Evolutionary conservation across 1,140 invertebrate genomes (phyloP).

Genomic region (Diorhabda carinulata): DNA sequence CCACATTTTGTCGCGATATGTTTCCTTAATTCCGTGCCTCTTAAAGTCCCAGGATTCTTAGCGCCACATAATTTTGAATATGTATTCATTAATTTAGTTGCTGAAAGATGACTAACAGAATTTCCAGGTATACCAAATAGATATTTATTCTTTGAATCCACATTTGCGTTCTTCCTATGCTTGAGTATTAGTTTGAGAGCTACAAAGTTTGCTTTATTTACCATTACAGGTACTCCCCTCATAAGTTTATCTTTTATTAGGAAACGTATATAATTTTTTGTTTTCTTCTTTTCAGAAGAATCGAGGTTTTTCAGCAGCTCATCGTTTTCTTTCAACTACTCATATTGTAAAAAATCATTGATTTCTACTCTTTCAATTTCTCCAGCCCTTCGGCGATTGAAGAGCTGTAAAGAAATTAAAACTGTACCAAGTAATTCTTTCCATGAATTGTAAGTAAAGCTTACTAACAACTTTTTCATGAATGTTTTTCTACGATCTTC

Average conservation of each 20-base stretch:
- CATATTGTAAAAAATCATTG: not conserved
- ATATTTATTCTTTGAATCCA: constrained; percentile 8
- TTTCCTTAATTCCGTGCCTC: constrained; percentile 9
- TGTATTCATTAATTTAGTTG: not conserved
- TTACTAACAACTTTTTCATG: not conserved
- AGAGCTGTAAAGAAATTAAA: constrained; percentile 1
- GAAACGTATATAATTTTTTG: constrained; percentile 13
- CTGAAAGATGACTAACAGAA: not conserved
- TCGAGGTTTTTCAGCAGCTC: not conserved
- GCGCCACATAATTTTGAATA: not conserved
- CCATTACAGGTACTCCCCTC: constrained; percentile 9
- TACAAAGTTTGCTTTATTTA: not conserved
- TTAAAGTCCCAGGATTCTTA: not conserved
- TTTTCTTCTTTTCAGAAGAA: not conserved
- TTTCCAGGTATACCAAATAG: constrained; percentile 4
- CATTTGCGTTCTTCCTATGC: constrained; percentile 1
- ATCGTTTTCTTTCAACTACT: not conserved
- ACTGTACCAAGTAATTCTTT: not conserved
- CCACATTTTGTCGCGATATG: not conserved
- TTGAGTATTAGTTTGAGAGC: constrained; percentile 1
- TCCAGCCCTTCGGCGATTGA: constrained; percentile 10
- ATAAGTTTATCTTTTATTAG: constrained; percentile 10
- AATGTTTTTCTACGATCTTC: not conserved
- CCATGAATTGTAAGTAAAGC: constrained; percentile 6
- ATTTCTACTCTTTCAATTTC: constrained; percentile 9